Percentiles rank a stretch among this genome's conserved stretches.
These are phyloP conservation scores for Branchellion lobata DNA, from an alignment of 2,888 invertebrate genomes.

Conservation along the genomic window DNA sequence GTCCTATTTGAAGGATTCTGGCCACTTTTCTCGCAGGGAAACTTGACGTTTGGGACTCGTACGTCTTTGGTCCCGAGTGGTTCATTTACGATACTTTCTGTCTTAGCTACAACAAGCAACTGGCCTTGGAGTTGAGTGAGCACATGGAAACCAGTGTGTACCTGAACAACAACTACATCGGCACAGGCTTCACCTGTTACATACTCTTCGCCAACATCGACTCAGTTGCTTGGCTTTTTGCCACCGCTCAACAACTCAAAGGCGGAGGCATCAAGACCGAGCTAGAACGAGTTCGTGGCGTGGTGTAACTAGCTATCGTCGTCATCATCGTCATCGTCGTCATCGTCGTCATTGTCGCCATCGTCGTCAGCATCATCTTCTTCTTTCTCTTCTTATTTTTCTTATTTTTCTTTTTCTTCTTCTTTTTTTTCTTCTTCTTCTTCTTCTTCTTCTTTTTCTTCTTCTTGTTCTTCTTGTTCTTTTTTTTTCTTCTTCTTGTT, in stretches of 20 bases:
- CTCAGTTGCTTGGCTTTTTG: slow-evolving; percentile 30
- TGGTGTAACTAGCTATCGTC: too few relatives aligned
- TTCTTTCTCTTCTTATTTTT: too few relatives aligned
- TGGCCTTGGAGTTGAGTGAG: not conserved
- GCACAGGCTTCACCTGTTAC: slow-evolving; percentile 26
- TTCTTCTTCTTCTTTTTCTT: too few relatives aligned
- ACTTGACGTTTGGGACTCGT: not conserved
- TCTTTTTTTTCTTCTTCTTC: too few relatives aligned
- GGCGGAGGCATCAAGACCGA: slow-evolving; percentile 17
- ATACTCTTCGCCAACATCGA: not conserved
- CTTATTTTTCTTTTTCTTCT: too few relatives aligned
- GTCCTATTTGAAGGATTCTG: too few relatives aligned
- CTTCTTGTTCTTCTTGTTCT: too few relatives aligned
- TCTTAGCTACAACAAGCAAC: slow-evolving; percentile 2
- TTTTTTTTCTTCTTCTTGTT: too few relatives aligned
- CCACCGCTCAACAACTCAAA: not conserved
- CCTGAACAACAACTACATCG: slow-evolving; percentile 20
- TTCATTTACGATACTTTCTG: slow-evolving; percentile 22
- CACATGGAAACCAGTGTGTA: not conserved
- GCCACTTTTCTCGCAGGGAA: too few relatives aligned
- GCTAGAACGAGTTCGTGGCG: slow-evolving; percentile 4
- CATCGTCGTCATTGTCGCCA: too few relatives aligned
- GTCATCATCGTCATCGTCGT: too few relatives aligned
- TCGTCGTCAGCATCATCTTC: too few relatives aligned
- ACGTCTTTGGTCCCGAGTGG: slow-evolving; percentile 19